Percentiles rank a stretch among this genome's conserved stretches.
phyloP scores from a whole-genome alignment of 1,140 invertebrate species.

The Andrena cerasifolii region DNA sequence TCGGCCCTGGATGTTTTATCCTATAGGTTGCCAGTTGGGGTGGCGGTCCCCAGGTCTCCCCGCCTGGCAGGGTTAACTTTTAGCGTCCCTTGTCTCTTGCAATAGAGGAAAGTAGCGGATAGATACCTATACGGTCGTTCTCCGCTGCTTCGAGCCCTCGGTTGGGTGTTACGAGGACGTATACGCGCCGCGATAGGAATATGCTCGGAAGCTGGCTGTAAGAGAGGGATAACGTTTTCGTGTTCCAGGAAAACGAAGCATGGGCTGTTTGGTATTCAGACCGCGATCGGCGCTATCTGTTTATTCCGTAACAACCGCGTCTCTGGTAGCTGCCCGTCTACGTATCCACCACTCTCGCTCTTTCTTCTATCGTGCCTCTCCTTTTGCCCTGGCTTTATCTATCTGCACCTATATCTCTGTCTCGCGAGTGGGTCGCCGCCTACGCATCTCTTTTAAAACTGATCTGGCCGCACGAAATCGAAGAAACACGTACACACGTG shows the following conservation, averaged over 20 bases:
- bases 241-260: slow-evolving; percentile 68
- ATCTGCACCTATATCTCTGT: slow-evolving; percentile 37
- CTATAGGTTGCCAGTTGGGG: slow-evolving; percentile 36
- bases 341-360: slow-evolving; percentile 41
- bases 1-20: slow-evolving; percentile 39
- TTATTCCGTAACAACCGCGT: slow-evolving; percentile 80
- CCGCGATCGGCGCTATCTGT: slow-evolving; percentile 78
- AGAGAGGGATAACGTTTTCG: slow-evolving; percentile 74
- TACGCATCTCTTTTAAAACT: slow-evolving; percentile 73
- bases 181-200: slow-evolving; percentile 54
- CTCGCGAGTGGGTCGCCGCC: not conserved
- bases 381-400: slow-evolving; percentile 38
- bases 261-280: slow-evolving; percentile 76
- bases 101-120: slow-evolving; percentile 68
- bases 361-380: slow-evolving; percentile 32
- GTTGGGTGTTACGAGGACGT: slow-evolving; percentile 41
- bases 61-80: slow-evolving; percentile 60
- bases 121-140: slow-evolving; percentile 56
- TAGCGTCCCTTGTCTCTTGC: slow-evolving; percentile 60
- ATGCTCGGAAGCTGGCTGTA: slow-evolving; percentile 37
- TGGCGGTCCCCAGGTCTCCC: too few relatives aligned
- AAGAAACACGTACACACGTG: slow-evolving; percentile 40
- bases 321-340: slow-evolving; percentile 55
- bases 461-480: slow-evolving; percentile 69
- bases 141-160: not conserved